These are phyloP conservation scores for Atethmia centrago DNA, from an alignment of 2,888 invertebrate genomes.

Conservation along the genomic window DNA sequence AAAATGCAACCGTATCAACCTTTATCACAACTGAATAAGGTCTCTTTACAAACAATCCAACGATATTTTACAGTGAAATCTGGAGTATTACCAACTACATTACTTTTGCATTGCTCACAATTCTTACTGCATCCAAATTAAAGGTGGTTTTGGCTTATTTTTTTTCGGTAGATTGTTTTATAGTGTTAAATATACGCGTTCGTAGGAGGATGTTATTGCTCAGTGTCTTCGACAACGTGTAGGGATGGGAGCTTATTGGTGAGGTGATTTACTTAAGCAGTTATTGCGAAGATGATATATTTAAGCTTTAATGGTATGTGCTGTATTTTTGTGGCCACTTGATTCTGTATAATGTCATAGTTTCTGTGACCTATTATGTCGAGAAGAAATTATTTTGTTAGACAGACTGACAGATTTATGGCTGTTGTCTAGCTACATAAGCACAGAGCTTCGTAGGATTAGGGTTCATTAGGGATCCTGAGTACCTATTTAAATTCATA, in stretches of 20 bases:
- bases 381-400: not conserved
- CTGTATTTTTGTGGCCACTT: slow-evolving; percentile 34
- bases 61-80: slow-evolving; percentile 43
- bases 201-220: slow-evolving; percentile 85
- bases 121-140: slow-evolving; percentile 10
- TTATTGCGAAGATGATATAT: slow-evolving; percentile 62
- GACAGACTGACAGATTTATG: not conserved
- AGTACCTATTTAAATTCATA: not conserved
- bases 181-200: slow-evolving; percentile 81
- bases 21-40: slow-evolving; percentile 45
- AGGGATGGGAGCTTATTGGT: slow-evolving; percentile 76
- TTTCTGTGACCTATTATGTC: slow-evolving; percentile 15
- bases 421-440: not conserved
- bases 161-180: slow-evolving; percentile 47
- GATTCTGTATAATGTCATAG: slow-evolving; percentile 5
- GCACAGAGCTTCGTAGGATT: not conserved
- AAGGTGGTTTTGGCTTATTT: slow-evolving; percentile 23
- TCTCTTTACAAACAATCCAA: slow-evolving; percentile 21
- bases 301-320: slow-evolving; percentile 49
- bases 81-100: slow-evolving; percentile 50
- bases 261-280: slow-evolving; percentile 63
- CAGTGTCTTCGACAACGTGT: slow-evolving; percentile 82
- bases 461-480: not conserved
- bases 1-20: not conserved
- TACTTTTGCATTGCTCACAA: slow-evolving; percentile 28